phyloP scores from a whole-genome alignment of 2,888 invertebrate species.

The Ischnus inquisitorius region DNA sequence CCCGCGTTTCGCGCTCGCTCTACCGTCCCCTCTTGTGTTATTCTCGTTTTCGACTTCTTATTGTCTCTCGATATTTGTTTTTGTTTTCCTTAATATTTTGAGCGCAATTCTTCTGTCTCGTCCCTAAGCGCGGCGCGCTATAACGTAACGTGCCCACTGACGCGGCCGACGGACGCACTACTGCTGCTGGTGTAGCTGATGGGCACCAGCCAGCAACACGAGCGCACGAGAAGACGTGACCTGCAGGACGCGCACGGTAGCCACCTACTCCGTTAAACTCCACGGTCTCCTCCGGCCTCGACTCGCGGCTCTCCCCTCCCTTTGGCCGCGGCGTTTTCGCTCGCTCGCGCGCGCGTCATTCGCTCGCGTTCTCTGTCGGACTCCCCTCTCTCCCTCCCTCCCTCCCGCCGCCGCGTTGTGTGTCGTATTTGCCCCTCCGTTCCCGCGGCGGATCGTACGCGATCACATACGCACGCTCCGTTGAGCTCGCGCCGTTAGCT shows the following conservation, averaged over 20 bases:
- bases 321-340: constrained; percentile 38
- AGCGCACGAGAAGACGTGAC: constrained; percentile 83
- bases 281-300: constrained; percentile 59
- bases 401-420: constrained; percentile 26
- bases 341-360: constrained; percentile 42
- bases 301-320: constrained; percentile 24
- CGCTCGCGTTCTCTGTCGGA: constrained; percentile 65
- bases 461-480: constrained; percentile 63
- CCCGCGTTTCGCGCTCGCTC: constrained; percentile 5
- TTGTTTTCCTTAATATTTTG: no score
- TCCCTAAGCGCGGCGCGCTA: constrained; percentile 47
- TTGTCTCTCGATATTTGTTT: neutral
- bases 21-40: neutral
- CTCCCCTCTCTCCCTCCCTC: constrained; percentile 25
- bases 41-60: neutral
- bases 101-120: constrained; percentile 16
- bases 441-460: neutral
- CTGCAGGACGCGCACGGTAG: constrained; percentile 73
- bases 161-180: constrained; percentile 69
- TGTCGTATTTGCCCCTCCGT: neutral
- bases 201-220: constrained; percentile 78
- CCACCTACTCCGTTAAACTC: constrained; percentile 58
- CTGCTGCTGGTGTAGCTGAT: constrained; percentile 55
- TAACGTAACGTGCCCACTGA: constrained; percentile 62
- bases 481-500: constrained; percentile 25